Evolutionary conservation across 2,888 invertebrate genomes (phyloP).

Genomic region (Rhingia campestris): DNA sequence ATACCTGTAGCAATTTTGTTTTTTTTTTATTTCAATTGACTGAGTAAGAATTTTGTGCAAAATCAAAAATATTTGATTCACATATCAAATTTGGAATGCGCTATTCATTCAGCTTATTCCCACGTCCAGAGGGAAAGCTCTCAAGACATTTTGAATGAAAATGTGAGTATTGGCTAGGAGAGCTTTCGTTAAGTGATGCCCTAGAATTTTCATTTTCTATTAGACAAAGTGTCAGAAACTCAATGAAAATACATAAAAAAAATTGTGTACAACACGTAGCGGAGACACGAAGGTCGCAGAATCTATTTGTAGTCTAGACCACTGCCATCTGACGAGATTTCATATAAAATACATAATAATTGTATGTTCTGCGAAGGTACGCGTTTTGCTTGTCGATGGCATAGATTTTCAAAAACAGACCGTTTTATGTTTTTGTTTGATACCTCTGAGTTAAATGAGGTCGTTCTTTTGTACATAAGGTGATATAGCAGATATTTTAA

Average conservation of each 20-base stretch:
- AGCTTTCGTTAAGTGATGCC: slow-evolving; percentile 28
- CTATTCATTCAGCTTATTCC: slow-evolving; percentile 14
- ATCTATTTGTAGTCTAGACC: slow-evolving; percentile 57
- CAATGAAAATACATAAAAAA: slow-evolving; percentile 36
- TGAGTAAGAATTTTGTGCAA: slow-evolving; percentile 34
- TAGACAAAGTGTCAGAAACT: slow-evolving; percentile 49
- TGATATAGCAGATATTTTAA: too few species aligned
- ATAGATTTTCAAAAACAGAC: slow-evolving; percentile 30
- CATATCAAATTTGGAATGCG: slow-evolving; percentile 31
- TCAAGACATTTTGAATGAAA: slow-evolving; percentile 38
- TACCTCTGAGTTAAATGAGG: slow-evolving; percentile 1
- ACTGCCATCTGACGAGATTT: slow-evolving; percentile 17
- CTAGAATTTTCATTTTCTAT: slow-evolving; percentile 24
- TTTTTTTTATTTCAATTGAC: slow-evolving; percentile 39
- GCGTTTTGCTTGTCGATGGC: slow-evolving; percentile 9
- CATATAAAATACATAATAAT: not conserved
- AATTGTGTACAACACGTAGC: slow-evolving; percentile 18
- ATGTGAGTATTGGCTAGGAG: slow-evolving; percentile 15
- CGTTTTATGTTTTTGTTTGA: slow-evolving; percentile 14
- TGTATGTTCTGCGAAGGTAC: slow-evolving; percentile 13
- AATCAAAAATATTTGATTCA: slow-evolving; percentile 31
- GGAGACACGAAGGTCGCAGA: slow-evolving; percentile 47
- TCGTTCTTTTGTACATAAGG: not conserved
- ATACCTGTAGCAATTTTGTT: slow-evolving; percentile 2
- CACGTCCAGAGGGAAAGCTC: slow-evolving; percentile 22